Percentiles rank a stretch among this genome's conserved stretches.
Conservation (phyloP, 2,797 vertebrate species). For the Streptopelia turtur region DNA sequence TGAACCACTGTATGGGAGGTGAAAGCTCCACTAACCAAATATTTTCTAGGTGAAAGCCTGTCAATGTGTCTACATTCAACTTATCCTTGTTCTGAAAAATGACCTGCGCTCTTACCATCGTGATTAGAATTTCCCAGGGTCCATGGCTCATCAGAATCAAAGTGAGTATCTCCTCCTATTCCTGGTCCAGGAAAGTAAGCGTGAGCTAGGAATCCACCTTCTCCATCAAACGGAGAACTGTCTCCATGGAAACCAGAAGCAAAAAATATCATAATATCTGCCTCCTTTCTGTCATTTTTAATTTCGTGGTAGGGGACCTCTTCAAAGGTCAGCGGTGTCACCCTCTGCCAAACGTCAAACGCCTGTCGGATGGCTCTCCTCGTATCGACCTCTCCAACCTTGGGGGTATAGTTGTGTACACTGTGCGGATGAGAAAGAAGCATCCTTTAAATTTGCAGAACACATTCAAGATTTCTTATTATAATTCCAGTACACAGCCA, state of each 20-base stretch:
- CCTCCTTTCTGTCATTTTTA: conserved; percentile 94
- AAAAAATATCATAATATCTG: conserved; percentile 99
- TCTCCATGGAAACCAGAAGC: conserved; percentile 98
- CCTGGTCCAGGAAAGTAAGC: conserved; percentile 98
- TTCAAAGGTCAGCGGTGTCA: conserved; percentile 96
- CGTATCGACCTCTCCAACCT: conserved; percentile 95
- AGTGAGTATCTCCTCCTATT: conserved; percentile 97
- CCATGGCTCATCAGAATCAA: conserved; percentile 97
- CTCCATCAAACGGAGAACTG: conserved; percentile 96
- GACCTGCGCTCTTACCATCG: conserved; percentile 82
- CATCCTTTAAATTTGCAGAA: neutral
- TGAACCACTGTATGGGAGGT: neutral
- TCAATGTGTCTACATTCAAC: neutral
- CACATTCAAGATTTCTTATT: neutral
- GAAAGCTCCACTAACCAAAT: neutral
- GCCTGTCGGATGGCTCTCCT: conserved; percentile 94
- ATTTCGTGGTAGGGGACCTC: conserved; percentile 94
- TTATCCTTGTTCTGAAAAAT: neutral
- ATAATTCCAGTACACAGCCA: neutral
- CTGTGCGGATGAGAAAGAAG: conserved; percentile 75
- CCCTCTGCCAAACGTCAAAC: conserved; percentile 97
- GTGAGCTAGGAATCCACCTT: conserved; percentile 96
- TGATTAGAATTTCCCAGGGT: conserved; percentile 95
- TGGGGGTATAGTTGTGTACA: conserved; percentile 97
- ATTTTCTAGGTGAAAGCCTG: neutral